Evolutionary conservation across 2,888 invertebrate species (phyloP).

Genomic region (Endotricha flammealis): DNA sequence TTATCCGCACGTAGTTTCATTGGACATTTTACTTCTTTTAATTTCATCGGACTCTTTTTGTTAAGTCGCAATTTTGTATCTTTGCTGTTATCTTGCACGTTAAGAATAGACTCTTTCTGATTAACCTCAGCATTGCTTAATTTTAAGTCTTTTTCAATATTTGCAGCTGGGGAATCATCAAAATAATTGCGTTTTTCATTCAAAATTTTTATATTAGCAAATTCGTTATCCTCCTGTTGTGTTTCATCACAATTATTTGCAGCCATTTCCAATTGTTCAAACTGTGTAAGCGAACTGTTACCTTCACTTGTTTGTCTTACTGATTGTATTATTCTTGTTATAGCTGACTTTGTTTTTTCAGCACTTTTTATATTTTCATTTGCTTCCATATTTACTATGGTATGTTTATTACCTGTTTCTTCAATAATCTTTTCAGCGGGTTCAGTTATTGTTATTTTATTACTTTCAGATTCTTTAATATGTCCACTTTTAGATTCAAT

Average conservation of each 20-base stretch:
- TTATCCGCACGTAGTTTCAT: too few species aligned
- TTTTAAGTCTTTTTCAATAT: too few species aligned
- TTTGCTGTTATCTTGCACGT: too few species aligned
- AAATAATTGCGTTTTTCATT: conserved; percentile 45
- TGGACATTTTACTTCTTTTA: too few species aligned
- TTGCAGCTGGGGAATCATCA: conserved; percentile 24
- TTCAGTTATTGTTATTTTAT: conserved; percentile 13
- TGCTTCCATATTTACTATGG: conserved; percentile 10
- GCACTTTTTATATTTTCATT: conserved; percentile 13
- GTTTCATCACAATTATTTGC: conserved; percentile 25
- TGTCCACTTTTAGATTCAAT: conserved; percentile 1
- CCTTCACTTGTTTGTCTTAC: conserved; percentile 32
- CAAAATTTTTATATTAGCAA: conserved; percentile 31
- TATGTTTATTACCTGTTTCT: conserved; percentile 10
- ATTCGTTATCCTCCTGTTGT: conserved; percentile 21
- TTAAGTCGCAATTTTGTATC: too few species aligned
- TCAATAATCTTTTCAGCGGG: neutral
- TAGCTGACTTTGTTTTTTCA: conserved; percentile 29
- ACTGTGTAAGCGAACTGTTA: conserved; percentile 48
- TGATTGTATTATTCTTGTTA: conserved; percentile 39
- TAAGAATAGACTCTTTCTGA: too few species aligned
- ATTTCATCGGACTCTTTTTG: too few species aligned
- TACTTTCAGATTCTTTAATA: too few species aligned
- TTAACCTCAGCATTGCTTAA: too few species aligned
- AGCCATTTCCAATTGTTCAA: conserved; percentile 51